These are phyloP conservation scores for Acleris laterana DNA, from an alignment of 2,888 invertebrate species.

Conservation along the genomic window DNA sequence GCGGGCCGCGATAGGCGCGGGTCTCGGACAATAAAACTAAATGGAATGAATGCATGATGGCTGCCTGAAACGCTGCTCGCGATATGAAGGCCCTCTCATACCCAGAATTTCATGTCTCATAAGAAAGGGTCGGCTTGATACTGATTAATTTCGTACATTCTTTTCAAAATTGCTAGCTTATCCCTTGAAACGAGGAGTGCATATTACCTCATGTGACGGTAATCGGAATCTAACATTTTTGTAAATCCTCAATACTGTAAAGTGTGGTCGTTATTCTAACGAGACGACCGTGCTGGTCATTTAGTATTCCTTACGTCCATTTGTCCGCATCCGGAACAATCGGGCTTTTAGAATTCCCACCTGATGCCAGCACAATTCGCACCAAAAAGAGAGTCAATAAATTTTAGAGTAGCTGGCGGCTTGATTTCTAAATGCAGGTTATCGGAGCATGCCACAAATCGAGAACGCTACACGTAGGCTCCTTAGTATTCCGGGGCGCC, in stretches of 20 bases:
- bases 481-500: constrained; percentile 77
- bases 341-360: constrained; percentile 62
- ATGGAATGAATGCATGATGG: constrained; percentile 83
- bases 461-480: constrained; percentile 75
- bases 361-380: constrained; percentile 60
- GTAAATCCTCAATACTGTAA: constrained; percentile 12
- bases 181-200: constrained; percentile 47
- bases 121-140: constrained; percentile 67
- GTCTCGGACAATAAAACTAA: constrained; percentile 83
- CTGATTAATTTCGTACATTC: constrained; percentile 58
- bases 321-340: constrained; percentile 54
- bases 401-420: constrained; percentile 74
- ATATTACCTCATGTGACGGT: constrained; percentile 38
- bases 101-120: constrained; percentile 65
- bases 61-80: constrained; percentile 70
- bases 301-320: constrained; percentile 60
- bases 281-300: constrained; percentile 44
- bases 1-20: constrained; percentile 79
- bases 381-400: constrained; percentile 76
- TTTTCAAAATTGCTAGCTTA: constrained; percentile 55
- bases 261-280: constrained; percentile 42
- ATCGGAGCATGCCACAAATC: constrained; percentile 82
- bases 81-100: constrained; percentile 73
- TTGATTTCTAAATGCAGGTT: constrained; percentile 83
- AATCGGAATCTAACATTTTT: constrained; percentile 11